Evolutionary conservation across 2,888 invertebrate species (phyloP).

Genomic region (Andrena trimmerana): DNA sequence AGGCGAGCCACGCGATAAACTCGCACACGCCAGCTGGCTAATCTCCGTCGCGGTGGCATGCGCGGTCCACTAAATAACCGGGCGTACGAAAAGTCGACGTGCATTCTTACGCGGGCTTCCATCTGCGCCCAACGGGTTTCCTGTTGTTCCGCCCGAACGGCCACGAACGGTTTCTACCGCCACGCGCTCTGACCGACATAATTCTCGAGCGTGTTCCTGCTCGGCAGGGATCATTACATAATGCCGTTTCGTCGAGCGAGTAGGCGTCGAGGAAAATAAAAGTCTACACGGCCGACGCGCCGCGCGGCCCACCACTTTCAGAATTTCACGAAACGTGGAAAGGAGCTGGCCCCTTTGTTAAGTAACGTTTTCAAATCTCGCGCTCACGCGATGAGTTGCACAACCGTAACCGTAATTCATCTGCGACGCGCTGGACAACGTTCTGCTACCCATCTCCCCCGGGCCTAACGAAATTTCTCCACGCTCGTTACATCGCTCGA

Average conservation of each 20-base stretch:
- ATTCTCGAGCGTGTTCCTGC: conserved; percentile 45
- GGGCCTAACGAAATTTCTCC: neutral
- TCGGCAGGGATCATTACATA: conserved; percentile 57
- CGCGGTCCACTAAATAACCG: conserved; percentile 6
- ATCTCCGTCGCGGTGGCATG: neutral
- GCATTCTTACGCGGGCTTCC: neutral
- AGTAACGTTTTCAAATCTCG: neutral
- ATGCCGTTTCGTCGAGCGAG: conserved; percentile 46
- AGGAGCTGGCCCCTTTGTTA: neutral
- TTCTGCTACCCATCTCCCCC: too few relatives aligned
- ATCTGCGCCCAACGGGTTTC: conserved; percentile 53
- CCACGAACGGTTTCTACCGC: conserved; percentile 44
- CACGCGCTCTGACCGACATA: conserved; percentile 43
- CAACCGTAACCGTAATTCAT: conserved; percentile 14
- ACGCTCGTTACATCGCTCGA: neutral
- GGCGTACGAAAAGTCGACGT: conserved; percentile 24
- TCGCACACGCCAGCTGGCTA: neutral
- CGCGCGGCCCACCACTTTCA: conserved; percentile 25
- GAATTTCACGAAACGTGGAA: conserved; percentile 23
- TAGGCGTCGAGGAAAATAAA: conserved; percentile 22
- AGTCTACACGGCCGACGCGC: neutral
- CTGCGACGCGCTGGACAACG: too few relatives aligned
- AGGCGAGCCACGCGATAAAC: neutral
- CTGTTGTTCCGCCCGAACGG: conserved; percentile 57
- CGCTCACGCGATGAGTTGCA: neutral